Evolutionary conservation across 2,797 vertebrate genomes (phyloP), one percentile per base, ranked within the genome.

Genomic region (Gymnodraco acuticeps): DNA sequence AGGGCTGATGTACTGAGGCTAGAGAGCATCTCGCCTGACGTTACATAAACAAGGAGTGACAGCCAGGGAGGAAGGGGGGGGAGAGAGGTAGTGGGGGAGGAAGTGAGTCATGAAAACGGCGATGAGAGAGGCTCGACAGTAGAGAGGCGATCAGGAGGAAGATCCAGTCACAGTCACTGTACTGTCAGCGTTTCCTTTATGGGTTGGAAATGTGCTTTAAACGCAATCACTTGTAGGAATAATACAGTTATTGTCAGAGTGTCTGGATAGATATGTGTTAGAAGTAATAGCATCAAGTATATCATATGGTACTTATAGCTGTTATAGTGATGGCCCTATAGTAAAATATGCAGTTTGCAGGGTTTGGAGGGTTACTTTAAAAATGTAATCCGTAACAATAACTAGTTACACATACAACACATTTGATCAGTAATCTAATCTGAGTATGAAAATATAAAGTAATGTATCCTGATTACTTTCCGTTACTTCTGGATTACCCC

Each of bases 41-140:
- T 87, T 72, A 86, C 78, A 73, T 77, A 79, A 88, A 91, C 66
- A 79, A 84, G 78, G 71, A 84, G 70, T 82, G 89, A 90, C 86
- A 90, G 81, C 72, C 38, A 7, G 65, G 64, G 50, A 66, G 31
- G 84, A 58, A 42, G 55, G 60, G 55, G 60, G 60, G 55, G 75
- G 73, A 66, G 76, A 58, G 75, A 52, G 78, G 71, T 63, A 78
- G 78, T 48, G 68, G 73, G 73, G 81, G 42, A 75, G 68, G 73
- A 59, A 79, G 68, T 81, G 84, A 83, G 76, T 88, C 87, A 82
- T 75, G 70, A 77, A 38, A 62, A 75, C 66, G 79, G 55, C 16
- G 50, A 80, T 71, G 70, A 78, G 72, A 77, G 78, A 85, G 45
- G 70, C 81, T 70, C 41, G 14, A 45, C 64, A 52, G 70, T 77